Base-by-base conservation (phyloP, 2,797 vertebrate species). In the Nyctibius grandis region DNA sequence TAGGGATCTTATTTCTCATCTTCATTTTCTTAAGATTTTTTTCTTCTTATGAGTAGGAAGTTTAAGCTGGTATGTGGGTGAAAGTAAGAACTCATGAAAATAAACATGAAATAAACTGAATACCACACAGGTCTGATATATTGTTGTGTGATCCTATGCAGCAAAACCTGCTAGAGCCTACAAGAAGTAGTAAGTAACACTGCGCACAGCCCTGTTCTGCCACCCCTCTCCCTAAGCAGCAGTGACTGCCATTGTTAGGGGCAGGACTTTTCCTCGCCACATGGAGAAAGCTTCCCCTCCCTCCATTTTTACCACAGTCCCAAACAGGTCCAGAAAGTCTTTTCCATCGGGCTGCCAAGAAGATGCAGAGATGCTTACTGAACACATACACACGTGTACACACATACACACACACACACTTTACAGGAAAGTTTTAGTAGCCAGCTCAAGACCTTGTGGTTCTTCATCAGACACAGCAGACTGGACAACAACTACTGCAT, bases 201-300 rank as follows among this genome's bases (percentile, higher is more conserved):
- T 9, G 36, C 4, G 2, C 56, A 14, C 11, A 72, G 68, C 59
- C 33, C 44, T 65, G 47, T n/a, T 40, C n/a, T 69, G 23, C 65
- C 34, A 31, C 9, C 28, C 42, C 26, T 28, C 23, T 57, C 42
- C 33, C 38, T 47, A 31, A 57, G 68, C 68, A 74, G 25, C 0
- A 0, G 44, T 0, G 0, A 20, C 0, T 2, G 2, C 38, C 53
- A 28, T 21, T 61, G 42, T 22, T 10, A 13, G 16, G 34, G 65
- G 10, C 36, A 61, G 34, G 61, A 75, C 13, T 36, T 60, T 19
- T 36, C 38, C 48, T 33, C 21, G 2, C 31, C 36, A 36, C 2
- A 0, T 2, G 28, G 19, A 22, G 26, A 26, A 47, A 54, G 33
- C 19, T 9, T 64, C 38, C 31, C 5, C 26, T 44, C 14, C 63